Evolutionary conservation across 2,888 invertebrate genomes (phyloP), one percentile per base, ranked within the genome.

Genomic region (Dysmachus trigonus): DNA sequence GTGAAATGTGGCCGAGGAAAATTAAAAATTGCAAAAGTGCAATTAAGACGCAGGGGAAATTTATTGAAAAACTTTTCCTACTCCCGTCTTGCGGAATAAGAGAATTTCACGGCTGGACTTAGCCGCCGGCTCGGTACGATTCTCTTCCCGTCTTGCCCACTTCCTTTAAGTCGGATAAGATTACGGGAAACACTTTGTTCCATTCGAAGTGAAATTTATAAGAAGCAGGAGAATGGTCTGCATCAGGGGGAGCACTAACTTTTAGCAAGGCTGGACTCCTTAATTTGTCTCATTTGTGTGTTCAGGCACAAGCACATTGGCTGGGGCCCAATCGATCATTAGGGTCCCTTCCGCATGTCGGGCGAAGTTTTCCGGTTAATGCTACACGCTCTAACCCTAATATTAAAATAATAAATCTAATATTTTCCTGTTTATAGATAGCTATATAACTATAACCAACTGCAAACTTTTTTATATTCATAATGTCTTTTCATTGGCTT

Each of bases 11-110:
- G 88, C 87, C 85, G 87, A 88, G 88, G 88, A 88, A 88, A 88
- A 88, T 88, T 88, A 88, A 88, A 88, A 88, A 88, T 87, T 88
- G 87, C 87, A 88, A 88, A 88, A 88, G 88, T 88, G 88, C 88
- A 88, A 88, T 88, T 88, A 88, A 88, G 88, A 88, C 88, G 87
- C 88, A 88, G 88, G 87, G 87, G 86, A 87, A 88, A 88, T 88
- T 88, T 88, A 88, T 88, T 88, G 88, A 88, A 88, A 86, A 87
- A 88, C 87, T 88, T 88, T 86, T 87, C 87, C 87, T n/a, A n/a
- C n/a, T 72, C 38, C 83, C 87, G n/a, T n/a, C 31, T 13, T 35
- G 10, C 22, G 18, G 62, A 62, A 27, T 62, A n/a, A 6, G n/a
- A 47, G 6, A 72, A n/a, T 33, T 73, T 73, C 73, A 73, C 7